Conservation (phyloP, 2,888 invertebrate species). For the Hyposoter dolosus region DNA sequence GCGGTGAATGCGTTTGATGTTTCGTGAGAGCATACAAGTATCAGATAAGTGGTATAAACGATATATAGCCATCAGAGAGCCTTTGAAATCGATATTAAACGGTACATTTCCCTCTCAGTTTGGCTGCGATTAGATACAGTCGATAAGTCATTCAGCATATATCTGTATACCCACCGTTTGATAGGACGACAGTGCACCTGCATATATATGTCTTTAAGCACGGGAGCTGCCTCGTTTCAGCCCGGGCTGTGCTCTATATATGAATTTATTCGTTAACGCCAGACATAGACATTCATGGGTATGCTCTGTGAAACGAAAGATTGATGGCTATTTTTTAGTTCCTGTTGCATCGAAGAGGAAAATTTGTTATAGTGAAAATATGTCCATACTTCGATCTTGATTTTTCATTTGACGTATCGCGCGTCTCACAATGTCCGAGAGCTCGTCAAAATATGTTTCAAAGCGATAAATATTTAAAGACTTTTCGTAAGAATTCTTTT, state of each 20-base stretch:
- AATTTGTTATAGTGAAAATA: not conserved
- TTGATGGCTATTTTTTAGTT: conserved; percentile 5
- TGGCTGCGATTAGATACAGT: conserved; percentile 51
- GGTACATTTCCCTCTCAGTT: conserved; percentile 45
- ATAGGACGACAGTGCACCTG: conserved; percentile 3
- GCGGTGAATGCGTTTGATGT: conserved; percentile 60
- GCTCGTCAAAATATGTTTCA: not conserved
- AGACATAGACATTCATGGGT: not conserved
- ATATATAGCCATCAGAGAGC: conserved; percentile 19
- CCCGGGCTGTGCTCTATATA: not conserved
- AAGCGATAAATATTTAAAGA: not conserved
- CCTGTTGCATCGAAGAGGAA: not conserved
- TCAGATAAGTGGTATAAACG: conserved; percentile 21
- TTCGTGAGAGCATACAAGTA: conserved; percentile 45
- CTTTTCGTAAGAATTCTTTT: not conserved
- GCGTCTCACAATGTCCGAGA: not conserved
- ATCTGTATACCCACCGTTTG: not conserved
- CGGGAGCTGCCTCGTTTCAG: not conserved
- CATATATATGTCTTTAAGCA: not conserved
- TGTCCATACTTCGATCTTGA: not conserved
- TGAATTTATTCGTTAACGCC: conserved; percentile 24
- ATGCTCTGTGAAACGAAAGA: not conserved
- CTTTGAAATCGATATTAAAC: conserved; percentile 65
- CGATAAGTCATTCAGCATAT: conserved; percentile 51
- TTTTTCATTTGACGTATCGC: not conserved